A percentile compares a stretch with the other conserved stretches of the same genome.
These are phyloP conservation scores for Melanchra persicariae DNA, from an alignment of 2,888 invertebrate species.

Conservation along the genomic window DNA sequence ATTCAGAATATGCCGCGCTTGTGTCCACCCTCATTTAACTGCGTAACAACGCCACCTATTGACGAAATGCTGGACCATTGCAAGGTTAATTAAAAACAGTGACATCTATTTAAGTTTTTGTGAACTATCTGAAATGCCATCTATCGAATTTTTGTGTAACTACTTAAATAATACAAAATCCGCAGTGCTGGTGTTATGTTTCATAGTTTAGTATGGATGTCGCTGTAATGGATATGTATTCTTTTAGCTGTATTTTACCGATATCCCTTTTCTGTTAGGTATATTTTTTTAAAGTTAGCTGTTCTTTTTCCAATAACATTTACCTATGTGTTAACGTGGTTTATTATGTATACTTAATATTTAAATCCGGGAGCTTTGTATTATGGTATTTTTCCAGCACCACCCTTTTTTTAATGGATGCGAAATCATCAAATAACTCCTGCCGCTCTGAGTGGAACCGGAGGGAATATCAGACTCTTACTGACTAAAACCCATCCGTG, in stretches of 20 bases:
- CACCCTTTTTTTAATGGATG: too few species aligned
- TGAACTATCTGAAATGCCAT: constrained; percentile 9
- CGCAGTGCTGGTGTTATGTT: not conserved
- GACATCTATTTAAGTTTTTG: constrained; percentile 44
- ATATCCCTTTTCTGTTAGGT: not conserved
- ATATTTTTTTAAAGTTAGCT: too few species aligned
- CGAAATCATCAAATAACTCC: too few species aligned
- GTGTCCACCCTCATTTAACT: constrained; percentile 46
- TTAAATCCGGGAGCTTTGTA: too few species aligned
- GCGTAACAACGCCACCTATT: constrained; percentile 51
- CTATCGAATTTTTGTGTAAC: not conserved
- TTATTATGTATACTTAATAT: too few species aligned
- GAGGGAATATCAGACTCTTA: too few species aligned
- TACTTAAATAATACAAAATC: too few species aligned
- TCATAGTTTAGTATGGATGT: constrained; percentile 10
- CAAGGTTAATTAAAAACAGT: constrained; percentile 5
- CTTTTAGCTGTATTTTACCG: not conserved
- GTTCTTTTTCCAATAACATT: too few species aligned
- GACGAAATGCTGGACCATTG: not conserved
- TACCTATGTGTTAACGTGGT: too few species aligned
- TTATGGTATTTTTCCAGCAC: too few species aligned
- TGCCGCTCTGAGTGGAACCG: too few species aligned
- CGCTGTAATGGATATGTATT: not conserved
- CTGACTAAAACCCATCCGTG: too few species aligned
- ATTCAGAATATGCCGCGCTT: constrained; percentile 32